Evolutionary conservation across 1,140 invertebrate genomes (phyloP), one percentile per base, ranked within the genome.

Genomic region (Caenorhabditis remanei): DNA sequence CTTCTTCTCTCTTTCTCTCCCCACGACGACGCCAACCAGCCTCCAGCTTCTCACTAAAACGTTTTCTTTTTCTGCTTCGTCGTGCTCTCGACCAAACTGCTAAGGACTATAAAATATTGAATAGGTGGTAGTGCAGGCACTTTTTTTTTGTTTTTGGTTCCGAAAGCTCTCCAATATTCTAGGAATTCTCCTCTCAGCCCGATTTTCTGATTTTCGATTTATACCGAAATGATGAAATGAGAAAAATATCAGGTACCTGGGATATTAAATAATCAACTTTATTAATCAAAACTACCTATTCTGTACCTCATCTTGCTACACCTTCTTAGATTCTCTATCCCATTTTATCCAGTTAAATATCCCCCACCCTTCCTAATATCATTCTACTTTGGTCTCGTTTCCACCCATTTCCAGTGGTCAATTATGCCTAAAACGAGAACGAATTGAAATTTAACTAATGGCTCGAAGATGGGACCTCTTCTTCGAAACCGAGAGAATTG

Each of bases 21-120:
- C 63, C 24, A 0, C 24, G 4, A 79, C 71, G 71, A 21, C 71
- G 43, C 71, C 71, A 79, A 53, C 46, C 43, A 71, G 41, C 21
- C 9, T 11, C 19, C 40, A 53, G 71, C 71, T 79, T 79, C 46
- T 79, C 71, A 79, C 71, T 79, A 79, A 79, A 79, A 50, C 71
- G 71, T 79, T 79, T 79, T 53, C 71, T 50, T 50, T 79, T 63
- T 48, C n/a, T 50, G 46, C 71, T 79, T 9, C 24, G 21, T 63
- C 40, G 40, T 43, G 40, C 46, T 50, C 46, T 24, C 71, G 4
- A 32, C 71, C 19, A 32, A 79, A 79, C 71, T 41, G 71, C 46
- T 50, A 11, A 79, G 46, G 71, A 79, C 71, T 79, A 79, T 79
- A 79, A 79, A 79, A 79, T 50, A 79, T 79, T 79, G 71, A 79